These are phyloP conservation scores for Allacma fusca DNA, from an alignment of 2,888 invertebrate species.

Conservation along the genomic window DNA sequence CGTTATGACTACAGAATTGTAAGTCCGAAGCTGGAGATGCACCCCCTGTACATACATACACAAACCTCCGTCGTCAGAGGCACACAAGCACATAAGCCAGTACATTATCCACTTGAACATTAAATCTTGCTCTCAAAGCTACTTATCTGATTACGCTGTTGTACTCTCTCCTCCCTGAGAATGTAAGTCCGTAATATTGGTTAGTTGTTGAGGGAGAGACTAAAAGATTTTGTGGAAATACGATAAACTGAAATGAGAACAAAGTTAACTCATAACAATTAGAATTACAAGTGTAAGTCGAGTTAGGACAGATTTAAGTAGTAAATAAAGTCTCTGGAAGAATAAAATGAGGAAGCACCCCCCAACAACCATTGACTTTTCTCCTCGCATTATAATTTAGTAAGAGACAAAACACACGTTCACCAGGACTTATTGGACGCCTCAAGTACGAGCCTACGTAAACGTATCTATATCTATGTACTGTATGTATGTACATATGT, in stretches of 20 bases:
- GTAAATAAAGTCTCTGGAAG: conserved; percentile 9
- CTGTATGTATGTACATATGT: not conserved
- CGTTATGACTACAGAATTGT: too few species aligned
- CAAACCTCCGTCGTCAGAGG: not conserved
- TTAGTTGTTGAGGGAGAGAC: conserved; percentile 2
- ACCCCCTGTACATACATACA: not conserved
- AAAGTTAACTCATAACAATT: conserved; percentile 16
- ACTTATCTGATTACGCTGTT: conserved; percentile 21
- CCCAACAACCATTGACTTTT: not conserved
- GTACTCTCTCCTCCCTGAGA: not conserved
- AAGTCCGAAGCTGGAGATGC: too few species aligned
- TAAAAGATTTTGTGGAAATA: conserved; percentile 16
- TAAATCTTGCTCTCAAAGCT: conserved; percentile 24
- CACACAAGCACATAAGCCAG: not conserved
- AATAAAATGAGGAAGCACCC: conserved; percentile 11
- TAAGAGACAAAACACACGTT: too few species aligned
- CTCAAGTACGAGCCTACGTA: too few species aligned
- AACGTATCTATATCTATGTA: too few species aligned
- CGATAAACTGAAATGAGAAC: conserved; percentile 22
- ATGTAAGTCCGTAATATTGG: conserved; percentile 12
- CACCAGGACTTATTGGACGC: too few species aligned
- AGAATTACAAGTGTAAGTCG: conserved; percentile 10
- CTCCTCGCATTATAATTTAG: not conserved
- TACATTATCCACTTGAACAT: conserved; percentile 24
- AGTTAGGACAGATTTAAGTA: conserved; percentile 4